Evolutionary conservation across 1,140 invertebrate species (phyloP), one percentile per base, ranked within the genome.

Genomic region (Pseudoatta argentina): DNA sequence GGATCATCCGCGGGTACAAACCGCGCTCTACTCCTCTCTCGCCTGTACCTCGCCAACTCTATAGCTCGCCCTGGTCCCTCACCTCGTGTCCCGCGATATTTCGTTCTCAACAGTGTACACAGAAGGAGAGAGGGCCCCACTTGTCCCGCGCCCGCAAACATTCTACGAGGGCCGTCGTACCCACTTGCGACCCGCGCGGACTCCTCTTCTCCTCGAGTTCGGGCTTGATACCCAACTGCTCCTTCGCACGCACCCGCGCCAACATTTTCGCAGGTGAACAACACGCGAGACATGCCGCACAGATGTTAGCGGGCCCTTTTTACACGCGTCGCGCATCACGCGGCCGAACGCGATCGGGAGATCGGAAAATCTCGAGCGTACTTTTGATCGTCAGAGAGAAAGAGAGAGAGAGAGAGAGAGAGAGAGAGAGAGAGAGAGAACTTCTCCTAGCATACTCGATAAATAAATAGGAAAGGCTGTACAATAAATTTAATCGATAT

Each of bases 1-100:
- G 94, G 94, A 95, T 95, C 94, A 94, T 95, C 94, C 91, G 92
- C 94, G 91, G 92, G 93, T 93, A 94, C 89, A 91, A 92, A 75
- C 75, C 69, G 76, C 53, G 77, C 30, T 82, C 77, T 48, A 66
- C 64, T 88, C 66, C 51, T 69, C 88, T 87, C 88, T 78, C 87
- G 82, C 86, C 86, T 86, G 88, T 87, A 57, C n/a, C 14, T 24
- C 48, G n/a, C 27, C 30, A 44, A 44, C 39, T 44, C 39, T 44
- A 8, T 10, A 44, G 0, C 39, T 44, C 66, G 12, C 24, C 18
- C 18, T 3, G 64, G 27, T 21, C 69, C 57, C 3, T 21, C 67
- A 48, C 30, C 78, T 39, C 78, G 27, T 76, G 7, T 73, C 67
- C 53, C 69, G 69, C 55, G 55, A 83, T 83, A 83, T 83, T 83